Percentiles rank a stretch among this genome's conserved stretches.
phyloP scores from a whole-genome alignment of 2,888 invertebrate genomes.

The Synanthedon myopaeformis region DNA sequence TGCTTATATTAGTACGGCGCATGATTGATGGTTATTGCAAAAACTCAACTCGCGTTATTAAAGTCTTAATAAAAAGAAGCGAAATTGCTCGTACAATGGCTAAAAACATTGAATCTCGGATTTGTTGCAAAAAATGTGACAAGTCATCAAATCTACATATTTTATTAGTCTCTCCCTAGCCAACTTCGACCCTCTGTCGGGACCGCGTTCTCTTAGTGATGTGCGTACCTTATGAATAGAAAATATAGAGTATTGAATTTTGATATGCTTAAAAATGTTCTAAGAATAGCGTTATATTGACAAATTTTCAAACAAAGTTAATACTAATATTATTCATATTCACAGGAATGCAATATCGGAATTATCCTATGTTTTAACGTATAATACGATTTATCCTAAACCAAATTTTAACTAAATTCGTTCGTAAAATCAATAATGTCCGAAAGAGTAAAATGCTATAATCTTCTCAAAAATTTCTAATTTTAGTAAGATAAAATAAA shows the following conservation, averaged over 20 bases:
- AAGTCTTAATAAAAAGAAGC: slow-evolving; percentile 36
- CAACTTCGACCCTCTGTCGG: slow-evolving; percentile 55
- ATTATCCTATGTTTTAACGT: too few relatives aligned
- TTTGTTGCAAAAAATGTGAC: slow-evolving; percentile 69
- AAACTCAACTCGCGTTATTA: slow-evolving; percentile 21
- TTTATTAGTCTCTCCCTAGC: slow-evolving; percentile 63
- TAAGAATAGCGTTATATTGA: too few relatives aligned
- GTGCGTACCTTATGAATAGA: slow-evolving; percentile 13
- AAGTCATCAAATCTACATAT: slow-evolving; percentile 72
- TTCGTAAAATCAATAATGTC: too few relatives aligned
- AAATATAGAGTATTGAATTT: slow-evolving; percentile 26
- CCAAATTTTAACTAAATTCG: too few relatives aligned
- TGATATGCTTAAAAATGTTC: neutral
- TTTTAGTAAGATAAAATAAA: too few relatives aligned
- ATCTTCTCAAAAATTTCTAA: too few relatives aligned
- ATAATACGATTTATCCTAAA: too few relatives aligned
- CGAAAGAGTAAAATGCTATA: too few relatives aligned
- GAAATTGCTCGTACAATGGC: slow-evolving; percentile 35
- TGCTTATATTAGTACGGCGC: neutral
- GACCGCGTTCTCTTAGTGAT: slow-evolving; percentile 39
- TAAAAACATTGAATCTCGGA: slow-evolving; percentile 64
- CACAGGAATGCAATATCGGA: too few relatives aligned
- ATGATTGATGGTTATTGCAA: neutral
- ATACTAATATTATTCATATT: too few relatives aligned
- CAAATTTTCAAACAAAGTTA: too few relatives aligned